These are phyloP conservation scores for Australoheros facetus DNA, from an alignment of 2,797 vertebrate genomes.

Conservation along the genomic window DNA sequence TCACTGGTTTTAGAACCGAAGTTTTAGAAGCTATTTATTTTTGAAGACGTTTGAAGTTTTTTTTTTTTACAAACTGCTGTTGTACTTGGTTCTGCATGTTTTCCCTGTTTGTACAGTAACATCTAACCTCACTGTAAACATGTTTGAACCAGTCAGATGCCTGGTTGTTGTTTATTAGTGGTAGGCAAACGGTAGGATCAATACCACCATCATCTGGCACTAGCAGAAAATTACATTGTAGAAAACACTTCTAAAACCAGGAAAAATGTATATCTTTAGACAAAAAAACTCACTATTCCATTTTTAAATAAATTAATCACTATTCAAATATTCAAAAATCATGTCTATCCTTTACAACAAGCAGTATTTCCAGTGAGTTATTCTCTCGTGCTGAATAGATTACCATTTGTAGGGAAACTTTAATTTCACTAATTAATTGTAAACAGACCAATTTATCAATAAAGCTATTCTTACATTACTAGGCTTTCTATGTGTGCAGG, in stretches of 20 bases:
- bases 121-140: too few species aligned
- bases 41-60: not conserved
- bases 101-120: not conserved
- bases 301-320: not conserved
- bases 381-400: not conserved
- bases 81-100: not conserved
- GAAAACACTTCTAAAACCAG: not conserved
- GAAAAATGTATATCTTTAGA: not conserved
- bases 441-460: not conserved
- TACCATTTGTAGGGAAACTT: not conserved
- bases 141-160: not conserved
- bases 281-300: not conserved
- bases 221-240: not conserved
- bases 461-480: not conserved
- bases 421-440: not conserved
- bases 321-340: not conserved
- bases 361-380: not conserved
- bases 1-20: not conserved
- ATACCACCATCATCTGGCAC: not conserved
- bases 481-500: not conserved
- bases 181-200: not conserved
- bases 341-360: not conserved
- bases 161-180: not conserved
- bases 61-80: not conserved
- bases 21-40: not conserved